A percentile compares a stretch with the other conserved stretches of the same genome.
Evolutionary conservation across 2,113 vertebrate genomes (phyloP).

Genomic region (Symphodus melops): DNA sequence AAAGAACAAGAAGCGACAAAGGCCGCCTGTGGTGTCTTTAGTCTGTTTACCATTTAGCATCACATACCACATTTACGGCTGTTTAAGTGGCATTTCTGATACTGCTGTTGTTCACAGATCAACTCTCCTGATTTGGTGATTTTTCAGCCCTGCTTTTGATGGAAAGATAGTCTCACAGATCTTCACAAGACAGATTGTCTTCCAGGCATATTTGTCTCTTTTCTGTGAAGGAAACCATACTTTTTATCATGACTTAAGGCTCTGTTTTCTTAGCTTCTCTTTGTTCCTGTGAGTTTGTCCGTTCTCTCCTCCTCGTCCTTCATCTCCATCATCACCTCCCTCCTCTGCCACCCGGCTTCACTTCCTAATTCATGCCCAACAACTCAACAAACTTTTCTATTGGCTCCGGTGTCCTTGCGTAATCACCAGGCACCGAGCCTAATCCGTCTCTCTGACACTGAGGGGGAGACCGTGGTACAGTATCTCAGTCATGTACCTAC

Average conservation of each 20-base stretch:
- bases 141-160: too few species aligned
- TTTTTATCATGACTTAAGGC: constrained; percentile 20
- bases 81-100: too few species aligned
- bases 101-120: too few species aligned
- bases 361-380: constrained; percentile 52
- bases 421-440: constrained; percentile 68
- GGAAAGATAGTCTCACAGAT: too few species aligned
- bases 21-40: too few species aligned
- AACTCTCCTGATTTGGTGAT: too few species aligned
- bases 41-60: too few species aligned
- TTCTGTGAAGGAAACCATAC: background rate
- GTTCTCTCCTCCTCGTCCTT: constrained; percentile 17
- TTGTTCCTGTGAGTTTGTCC: constrained; percentile 25
- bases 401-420: constrained; percentile 58
- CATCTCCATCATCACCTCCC: constrained; percentile 24
- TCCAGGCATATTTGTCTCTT: background rate
- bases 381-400: constrained; percentile 65
- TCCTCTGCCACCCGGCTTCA: constrained; percentile 25
- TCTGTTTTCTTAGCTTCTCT: background rate
- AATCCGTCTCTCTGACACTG: constrained; percentile 64
- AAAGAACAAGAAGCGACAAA: too few species aligned
- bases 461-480: constrained; percentile 24
- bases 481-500: constrained; percentile 32
- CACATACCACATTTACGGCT: too few species aligned
- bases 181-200: background rate